A percentile compares a stretch with the other conserved stretches of the same genome.
Evolutionary conservation across 2,888 invertebrate species (phyloP).

Genomic region (Nesidiocoris tenuis): DNA sequence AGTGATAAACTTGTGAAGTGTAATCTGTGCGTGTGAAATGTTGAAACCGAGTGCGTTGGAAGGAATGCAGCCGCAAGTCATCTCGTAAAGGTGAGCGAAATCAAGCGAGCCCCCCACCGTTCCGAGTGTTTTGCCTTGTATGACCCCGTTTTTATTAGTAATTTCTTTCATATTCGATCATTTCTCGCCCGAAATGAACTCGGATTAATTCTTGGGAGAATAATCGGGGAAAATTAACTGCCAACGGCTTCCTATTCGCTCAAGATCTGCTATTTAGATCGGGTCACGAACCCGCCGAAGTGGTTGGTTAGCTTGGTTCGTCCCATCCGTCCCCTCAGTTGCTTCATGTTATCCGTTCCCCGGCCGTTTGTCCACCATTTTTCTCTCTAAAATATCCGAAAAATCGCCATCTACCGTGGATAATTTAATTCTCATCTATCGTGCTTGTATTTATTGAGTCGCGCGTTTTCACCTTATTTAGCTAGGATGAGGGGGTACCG

Average conservation of each 20-base stretch:
- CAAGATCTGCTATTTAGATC: no score
- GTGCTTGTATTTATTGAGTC: neutral
- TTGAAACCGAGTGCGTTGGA: neutral
- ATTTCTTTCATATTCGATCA: neutral
- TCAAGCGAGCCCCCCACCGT: constrained; percentile 14
- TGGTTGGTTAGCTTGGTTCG: constrained; percentile 36
- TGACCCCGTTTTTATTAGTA: constrained; percentile 34
- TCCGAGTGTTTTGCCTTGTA: constrained; percentile 28
- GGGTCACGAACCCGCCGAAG: constrained; percentile 20
- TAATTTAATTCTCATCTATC: no score
- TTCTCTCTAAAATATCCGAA: neutral
- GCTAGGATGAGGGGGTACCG: constrained; percentile 16
- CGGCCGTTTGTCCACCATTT: constrained; percentile 20
- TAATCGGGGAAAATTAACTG: no score
- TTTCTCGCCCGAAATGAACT: no score
- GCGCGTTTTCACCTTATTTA: constrained; percentile 13
- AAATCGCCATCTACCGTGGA: neutral
- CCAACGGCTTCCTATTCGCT: no score
- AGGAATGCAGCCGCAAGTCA: constrained; percentile 37
- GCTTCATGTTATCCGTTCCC: constrained; percentile 13
- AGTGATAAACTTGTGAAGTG: constrained; percentile 9
- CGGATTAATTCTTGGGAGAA: no score
- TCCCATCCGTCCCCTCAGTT: constrained; percentile 18
- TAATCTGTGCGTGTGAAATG: constrained; percentile 27
- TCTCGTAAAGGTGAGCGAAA: constrained; percentile 39